These are phyloP conservation scores for Caloenas nicobarica DNA, from an alignment of 2,113 vertebrate species.

Conservation along the genomic window DNA sequence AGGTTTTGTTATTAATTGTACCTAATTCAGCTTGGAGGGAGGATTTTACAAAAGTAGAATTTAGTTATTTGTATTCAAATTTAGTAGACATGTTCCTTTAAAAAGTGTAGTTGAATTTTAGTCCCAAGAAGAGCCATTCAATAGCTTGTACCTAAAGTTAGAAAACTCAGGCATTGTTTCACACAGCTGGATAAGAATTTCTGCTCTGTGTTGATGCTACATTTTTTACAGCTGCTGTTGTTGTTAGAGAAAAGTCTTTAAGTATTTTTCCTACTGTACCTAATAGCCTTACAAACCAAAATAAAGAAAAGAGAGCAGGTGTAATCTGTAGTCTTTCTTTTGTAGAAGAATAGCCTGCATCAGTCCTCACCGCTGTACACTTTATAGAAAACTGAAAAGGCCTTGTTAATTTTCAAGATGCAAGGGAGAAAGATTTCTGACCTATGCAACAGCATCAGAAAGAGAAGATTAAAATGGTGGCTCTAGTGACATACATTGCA, in stretches of 20 bases:
- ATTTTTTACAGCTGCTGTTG: background rate
- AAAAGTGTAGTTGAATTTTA: background rate
- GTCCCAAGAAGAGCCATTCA: background rate
- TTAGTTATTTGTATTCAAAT: background rate
- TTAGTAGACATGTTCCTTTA: background rate
- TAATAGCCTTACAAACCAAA: background rate
- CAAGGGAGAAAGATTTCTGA: background rate
- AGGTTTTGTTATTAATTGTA: background rate
- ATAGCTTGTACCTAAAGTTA: background rate
- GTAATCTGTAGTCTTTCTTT: background rate
- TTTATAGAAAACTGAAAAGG: background rate
- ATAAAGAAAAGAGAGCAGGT: background rate
- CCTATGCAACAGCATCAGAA: background rate
- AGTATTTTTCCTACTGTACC: background rate
- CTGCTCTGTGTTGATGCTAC: background rate
- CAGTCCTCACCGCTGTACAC: background rate
- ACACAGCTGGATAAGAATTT: background rate
- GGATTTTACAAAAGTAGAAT: background rate
- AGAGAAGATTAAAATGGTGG: background rate
- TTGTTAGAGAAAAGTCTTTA: background rate
- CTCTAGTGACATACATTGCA: background rate
- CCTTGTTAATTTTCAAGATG: background rate
- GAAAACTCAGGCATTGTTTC: background rate
- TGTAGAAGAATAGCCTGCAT: background rate
- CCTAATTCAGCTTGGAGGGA: background rate